Evolutionary conservation across 2,113 vertebrate species (phyloP).

Genomic region (Tinamus guttatus): DNA sequence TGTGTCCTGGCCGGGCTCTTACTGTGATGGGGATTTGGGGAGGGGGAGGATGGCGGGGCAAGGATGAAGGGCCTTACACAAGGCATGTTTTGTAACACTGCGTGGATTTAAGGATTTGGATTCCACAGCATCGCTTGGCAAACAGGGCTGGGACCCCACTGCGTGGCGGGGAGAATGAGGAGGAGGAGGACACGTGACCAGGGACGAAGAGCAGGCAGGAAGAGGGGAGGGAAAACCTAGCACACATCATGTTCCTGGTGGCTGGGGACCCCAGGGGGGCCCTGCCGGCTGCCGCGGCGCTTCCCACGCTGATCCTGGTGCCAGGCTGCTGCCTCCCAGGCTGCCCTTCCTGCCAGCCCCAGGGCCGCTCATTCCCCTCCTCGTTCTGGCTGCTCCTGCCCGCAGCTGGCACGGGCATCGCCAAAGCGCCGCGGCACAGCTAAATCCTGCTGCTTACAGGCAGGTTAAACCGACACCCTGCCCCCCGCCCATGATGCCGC

Average conservation of each 20-base stretch:
- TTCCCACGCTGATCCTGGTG: accelerated
- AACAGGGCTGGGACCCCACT: background rate
- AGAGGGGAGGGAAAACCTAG: accelerated
- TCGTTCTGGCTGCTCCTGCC: background rate
- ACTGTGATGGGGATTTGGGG: background rate
- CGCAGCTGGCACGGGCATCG: background rate
- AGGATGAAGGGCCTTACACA: constrained; percentile 40
- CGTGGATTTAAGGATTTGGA: constrained; percentile 57
- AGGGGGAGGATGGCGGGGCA: background rate
- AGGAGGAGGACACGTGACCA: constrained; percentile 12
- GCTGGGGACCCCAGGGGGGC: accelerated
- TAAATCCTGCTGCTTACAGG: constrained; percentile 56
- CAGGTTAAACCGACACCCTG: background rate
- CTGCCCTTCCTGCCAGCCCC: accelerated
- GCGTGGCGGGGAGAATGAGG: background rate
- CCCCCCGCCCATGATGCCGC: too few species aligned
- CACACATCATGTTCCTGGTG: background rate
- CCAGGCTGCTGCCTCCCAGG: background rate
- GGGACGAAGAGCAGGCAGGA: background rate
- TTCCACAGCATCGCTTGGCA: constrained; percentile 1
- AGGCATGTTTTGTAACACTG: constrained; percentile 58
- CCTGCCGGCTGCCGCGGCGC: accelerated
- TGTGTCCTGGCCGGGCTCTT: background rate
- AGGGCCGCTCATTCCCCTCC: accelerated
- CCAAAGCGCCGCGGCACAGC: background rate